phyloP scores from a whole-genome alignment of 2,797 vertebrate genomes.

The Parauchenoglanis punctatus region DNA sequence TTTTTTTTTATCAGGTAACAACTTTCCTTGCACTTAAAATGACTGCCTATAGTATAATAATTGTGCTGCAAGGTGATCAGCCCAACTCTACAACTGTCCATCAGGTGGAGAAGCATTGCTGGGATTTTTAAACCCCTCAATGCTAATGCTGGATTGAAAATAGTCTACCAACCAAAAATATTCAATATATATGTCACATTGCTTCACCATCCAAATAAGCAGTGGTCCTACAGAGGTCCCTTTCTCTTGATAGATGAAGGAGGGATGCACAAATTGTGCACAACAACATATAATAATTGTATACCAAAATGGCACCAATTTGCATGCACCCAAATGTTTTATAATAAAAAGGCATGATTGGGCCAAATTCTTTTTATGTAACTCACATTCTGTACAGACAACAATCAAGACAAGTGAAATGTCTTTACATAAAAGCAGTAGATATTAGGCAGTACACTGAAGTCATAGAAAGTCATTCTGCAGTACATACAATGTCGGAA shows the following conservation, averaged over 20 bases:
- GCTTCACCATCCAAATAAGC: not conserved
- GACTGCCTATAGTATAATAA: not conserved
- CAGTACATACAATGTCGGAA: not conserved
- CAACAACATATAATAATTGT: not conserved
- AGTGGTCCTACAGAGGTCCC: too few relatives aligned
- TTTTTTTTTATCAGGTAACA: not conserved
- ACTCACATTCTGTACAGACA: slow-evolving; percentile 1
- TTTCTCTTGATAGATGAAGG: not conserved
- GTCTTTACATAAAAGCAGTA: slow-evolving; percentile 8
- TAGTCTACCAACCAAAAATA: not conserved
- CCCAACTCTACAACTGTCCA: not conserved
- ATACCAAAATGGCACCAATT: not conserved
- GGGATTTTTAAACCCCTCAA: not conserved
- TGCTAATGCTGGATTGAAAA: not conserved
- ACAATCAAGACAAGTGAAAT: not conserved
- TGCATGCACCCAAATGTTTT: not conserved
- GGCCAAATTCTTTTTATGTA: slow-evolving; percentile 9
- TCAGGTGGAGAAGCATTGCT: not conserved
- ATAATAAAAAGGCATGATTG: not conserved
- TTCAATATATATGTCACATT: not conserved
- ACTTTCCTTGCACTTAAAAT: not conserved
- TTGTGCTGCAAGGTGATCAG: not conserved
- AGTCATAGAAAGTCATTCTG: not conserved
- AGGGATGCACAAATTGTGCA: not conserved
- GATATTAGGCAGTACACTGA: not conserved